These are phyloP conservation scores for Nebria ingens DNA, from an alignment of 1,140 invertebrate species.

Conservation along the genomic window DNA sequence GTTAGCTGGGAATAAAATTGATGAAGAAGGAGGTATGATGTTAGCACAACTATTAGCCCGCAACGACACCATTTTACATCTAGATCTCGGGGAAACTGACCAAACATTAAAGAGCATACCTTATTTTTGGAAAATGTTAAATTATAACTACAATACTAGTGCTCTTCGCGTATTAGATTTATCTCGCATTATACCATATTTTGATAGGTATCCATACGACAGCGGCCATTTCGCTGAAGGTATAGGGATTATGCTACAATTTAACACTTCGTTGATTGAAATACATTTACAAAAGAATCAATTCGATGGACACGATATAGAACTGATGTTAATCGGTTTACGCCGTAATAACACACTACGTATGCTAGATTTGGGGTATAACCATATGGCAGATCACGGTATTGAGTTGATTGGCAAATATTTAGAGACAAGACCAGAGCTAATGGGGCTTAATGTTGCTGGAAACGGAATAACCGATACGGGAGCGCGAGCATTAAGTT, in stretches of 20 bases:
- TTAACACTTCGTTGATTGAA: slow-evolving; percentile 39
- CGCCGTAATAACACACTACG: slow-evolving; percentile 36
- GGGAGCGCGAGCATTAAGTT: slow-evolving; percentile 41
- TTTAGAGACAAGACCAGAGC: slow-evolving; percentile 35
- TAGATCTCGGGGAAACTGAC: slow-evolving; percentile 44
- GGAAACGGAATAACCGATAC: slow-evolving; percentile 42
- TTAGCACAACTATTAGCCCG: slow-evolving; percentile 37
- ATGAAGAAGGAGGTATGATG: slow-evolving; percentile 34
- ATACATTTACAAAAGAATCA: slow-evolving; percentile 46
- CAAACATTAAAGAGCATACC: slow-evolving; percentile 40
- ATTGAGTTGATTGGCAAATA: slow-evolving; percentile 39
- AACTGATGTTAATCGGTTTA: slow-evolving; percentile 40
- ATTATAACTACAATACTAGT: slow-evolving; percentile 23
- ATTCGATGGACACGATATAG: slow-evolving; percentile 44
- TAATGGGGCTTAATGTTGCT: slow-evolving; percentile 39
- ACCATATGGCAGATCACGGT: slow-evolving; percentile 45
- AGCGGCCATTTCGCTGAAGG: slow-evolving; percentile 25
- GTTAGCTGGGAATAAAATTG: slow-evolving; percentile 6
- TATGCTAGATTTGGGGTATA: slow-evolving; percentile 44
- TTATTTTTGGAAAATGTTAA: slow-evolving; percentile 34
- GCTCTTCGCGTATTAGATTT: slow-evolving; percentile 43
- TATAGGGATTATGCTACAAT: slow-evolving; percentile 30
- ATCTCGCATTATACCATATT: slow-evolving; percentile 38
- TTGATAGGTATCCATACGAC: slow-evolving; percentile 26
- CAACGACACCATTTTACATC: slow-evolving; percentile 35